Percentiles rank a stretch among this genome's conserved stretches.
phyloP scores from a whole-genome alignment of 2,113 vertebrate species.

The Geococcyx californianus region DNA sequence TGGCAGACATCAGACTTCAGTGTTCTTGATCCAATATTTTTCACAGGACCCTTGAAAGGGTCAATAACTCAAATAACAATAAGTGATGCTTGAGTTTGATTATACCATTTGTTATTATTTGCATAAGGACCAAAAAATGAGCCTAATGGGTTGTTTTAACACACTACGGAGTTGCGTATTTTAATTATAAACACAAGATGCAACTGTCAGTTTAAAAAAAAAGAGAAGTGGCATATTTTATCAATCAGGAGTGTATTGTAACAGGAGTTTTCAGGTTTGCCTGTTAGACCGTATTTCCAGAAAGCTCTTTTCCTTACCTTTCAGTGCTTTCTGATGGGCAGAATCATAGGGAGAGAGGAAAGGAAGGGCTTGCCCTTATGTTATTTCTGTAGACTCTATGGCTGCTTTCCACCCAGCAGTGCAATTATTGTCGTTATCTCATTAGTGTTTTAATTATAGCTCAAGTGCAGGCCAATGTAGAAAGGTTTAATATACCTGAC shows the following conservation, averaged over 20 bases:
- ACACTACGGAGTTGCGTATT: not conserved
- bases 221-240: fast-evolving
- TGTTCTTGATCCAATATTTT: not conserved
- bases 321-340: not conserved
- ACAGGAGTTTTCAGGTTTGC: not conserved
- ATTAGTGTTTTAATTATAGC: not conserved
- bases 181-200: not conserved
- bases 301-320: not conserved
- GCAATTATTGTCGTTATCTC: not conserved
- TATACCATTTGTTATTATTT: not conserved
- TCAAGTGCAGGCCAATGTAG: not conserved
- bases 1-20: not conserved
- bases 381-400: not conserved
- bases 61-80: not conserved
- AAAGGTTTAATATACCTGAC: not conserved
- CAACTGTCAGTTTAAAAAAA: not conserved
- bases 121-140: not conserved
- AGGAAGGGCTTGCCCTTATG: not conserved
- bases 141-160: not conserved
- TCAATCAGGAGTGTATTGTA: not conserved
- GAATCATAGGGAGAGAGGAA: not conserved
- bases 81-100: not conserved
- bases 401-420: not conserved
- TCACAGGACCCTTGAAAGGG: not conserved
- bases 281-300: not conserved